Conservation (phyloP, 2,113 vertebrate species). For the Oxyruncus cristatus region DNA sequence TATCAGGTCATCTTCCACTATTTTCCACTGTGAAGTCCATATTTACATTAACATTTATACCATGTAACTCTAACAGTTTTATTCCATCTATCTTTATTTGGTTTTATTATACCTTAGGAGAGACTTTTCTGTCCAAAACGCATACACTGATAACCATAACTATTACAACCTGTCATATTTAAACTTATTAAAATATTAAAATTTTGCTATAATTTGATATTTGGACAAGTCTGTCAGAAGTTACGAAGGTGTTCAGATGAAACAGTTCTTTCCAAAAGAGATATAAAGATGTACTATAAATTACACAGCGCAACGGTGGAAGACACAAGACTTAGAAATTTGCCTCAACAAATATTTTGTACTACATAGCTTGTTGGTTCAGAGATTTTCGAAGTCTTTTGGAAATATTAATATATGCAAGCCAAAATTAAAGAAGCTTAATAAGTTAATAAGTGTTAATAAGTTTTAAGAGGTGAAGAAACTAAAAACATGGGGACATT, state of each 20-base stretch:
- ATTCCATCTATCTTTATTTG: neutral
- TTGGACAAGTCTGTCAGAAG: neutral
- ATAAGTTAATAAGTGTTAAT: no score
- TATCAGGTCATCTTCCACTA: neutral
- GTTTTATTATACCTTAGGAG: neutral
- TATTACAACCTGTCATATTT: neutral
- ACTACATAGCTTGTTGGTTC: neutral
- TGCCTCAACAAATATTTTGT: neutral
- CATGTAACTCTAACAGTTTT: neutral
- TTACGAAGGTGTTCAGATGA: neutral
- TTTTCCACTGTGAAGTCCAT: neutral
- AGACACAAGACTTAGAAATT: neutral
- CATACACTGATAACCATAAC: neutral
- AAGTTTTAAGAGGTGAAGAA: neutral
- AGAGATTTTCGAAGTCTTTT: neutral
- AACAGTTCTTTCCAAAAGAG: neutral
- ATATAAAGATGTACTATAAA: neutral
- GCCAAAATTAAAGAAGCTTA: neutral
- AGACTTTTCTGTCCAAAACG: neutral
- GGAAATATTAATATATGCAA: neutral
- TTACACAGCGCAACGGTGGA: neutral
- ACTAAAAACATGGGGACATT: neutral
- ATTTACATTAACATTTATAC: neutral
- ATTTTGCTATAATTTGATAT: neutral
- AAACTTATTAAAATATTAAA: neutral